A percentile compares a stretch with the other conserved stretches of the same genome.
Conservation (phyloP, 2,797 vertebrate species). For the Fundulus diaphanus region DNA sequence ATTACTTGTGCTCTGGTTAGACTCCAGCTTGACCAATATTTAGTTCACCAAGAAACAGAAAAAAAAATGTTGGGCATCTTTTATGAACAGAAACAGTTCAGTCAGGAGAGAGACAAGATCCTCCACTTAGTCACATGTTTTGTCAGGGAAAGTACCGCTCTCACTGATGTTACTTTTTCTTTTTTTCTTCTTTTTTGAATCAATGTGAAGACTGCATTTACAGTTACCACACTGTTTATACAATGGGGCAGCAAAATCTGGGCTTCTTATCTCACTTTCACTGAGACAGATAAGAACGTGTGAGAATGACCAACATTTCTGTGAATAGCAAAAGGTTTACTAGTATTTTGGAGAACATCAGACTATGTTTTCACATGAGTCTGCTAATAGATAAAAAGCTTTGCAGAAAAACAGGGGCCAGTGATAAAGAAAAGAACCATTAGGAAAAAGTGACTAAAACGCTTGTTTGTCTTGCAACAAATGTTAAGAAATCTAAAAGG, state of each 20-base stretch:
- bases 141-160: constrained; percentile 25
- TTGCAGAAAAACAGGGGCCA: not conserved
- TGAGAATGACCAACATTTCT: not conserved
- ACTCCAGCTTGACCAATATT: not conserved
- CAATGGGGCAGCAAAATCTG: constrained; percentile 15
- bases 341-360: not conserved
- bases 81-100: constrained; percentile 19
- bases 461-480: not conserved
- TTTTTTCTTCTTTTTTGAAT: constrained; percentile 32
- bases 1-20: not conserved
- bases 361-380: not conserved
- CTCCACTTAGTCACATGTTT: constrained; percentile 28
- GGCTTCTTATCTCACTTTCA: constrained; percentile 4
- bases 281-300: not conserved
- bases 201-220: constrained; percentile 10
- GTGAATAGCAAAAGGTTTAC: constrained; percentile 12
- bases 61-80: not conserved
- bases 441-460: not conserved
- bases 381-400: not conserved
- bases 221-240: constrained; percentile 24
- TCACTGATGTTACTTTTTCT: constrained; percentile 4
- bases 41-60: constrained; percentile 3
- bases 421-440: constrained; percentile 16
- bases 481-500: not conserved
- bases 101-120: constrained; percentile 37